phyloP scores from a whole-genome alignment of 2,797 vertebrate species.

The Muscicapa striata region DNA sequence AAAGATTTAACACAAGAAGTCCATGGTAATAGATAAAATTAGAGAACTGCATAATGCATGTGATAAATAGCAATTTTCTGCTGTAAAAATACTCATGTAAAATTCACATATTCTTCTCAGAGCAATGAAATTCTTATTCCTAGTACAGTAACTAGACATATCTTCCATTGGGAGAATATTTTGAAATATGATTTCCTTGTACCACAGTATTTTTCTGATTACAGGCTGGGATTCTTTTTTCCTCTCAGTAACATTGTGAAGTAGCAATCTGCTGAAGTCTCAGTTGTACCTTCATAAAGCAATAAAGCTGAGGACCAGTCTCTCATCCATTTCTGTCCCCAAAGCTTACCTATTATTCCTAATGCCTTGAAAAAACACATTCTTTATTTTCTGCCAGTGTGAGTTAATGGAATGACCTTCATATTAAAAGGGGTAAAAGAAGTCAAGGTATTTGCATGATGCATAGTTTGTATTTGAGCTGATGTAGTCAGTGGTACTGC shows the following conservation, averaged over 20 bases:
- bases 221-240: neutral
- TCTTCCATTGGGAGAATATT: neutral
- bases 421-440: neutral
- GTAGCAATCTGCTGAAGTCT: neutral
- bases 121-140: neutral
- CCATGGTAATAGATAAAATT: conserved; percentile 9
- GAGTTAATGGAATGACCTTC: neutral
- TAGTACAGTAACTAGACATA: neutral
- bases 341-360: neutral
- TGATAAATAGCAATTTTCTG: conserved; percentile 14
- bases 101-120: neutral
- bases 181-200: neutral
- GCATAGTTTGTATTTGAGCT: neutral
- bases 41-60: conserved; percentile 3
- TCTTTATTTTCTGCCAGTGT: neutral
- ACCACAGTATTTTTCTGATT: neutral
- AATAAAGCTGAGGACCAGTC: neutral
- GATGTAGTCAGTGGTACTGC: neutral
- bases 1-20: neutral
- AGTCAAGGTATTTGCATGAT: neutral
- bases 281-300: neutral
- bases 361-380: neutral
- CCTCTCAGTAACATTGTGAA: neutral
- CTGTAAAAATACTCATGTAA: conserved; percentile 5
- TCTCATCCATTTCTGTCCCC: neutral